Conservation (phyloP, 2,888 invertebrate genomes). For the Zaprionus lineosus region DNA sequence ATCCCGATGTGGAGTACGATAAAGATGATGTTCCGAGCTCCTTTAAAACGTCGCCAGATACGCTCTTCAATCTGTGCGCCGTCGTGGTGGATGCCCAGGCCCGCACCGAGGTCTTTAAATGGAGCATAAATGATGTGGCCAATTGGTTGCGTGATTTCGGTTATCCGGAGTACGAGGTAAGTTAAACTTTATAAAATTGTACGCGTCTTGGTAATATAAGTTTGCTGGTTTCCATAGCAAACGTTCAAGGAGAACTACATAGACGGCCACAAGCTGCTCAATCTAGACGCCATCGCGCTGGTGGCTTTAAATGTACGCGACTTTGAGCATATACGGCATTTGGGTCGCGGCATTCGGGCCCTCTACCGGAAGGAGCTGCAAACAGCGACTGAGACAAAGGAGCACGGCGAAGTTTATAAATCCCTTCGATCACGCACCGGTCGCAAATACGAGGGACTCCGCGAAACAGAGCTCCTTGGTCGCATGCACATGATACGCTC, state of each 20-base stretch:
- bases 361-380: constrained; percentile 83
- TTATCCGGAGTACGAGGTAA: constrained; percentile 84
- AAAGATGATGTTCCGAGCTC: constrained; percentile 60
- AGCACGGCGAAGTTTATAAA: constrained; percentile 84
- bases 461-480: constrained; percentile 83
- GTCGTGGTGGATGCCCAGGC: constrained; percentile 82
- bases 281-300: constrained; percentile 84
- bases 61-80: constrained; percentile 81
- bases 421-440: constrained; percentile 84
- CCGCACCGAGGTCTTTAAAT: constrained; percentile 83
- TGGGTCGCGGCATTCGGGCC: constrained; percentile 80
- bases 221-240: constrained; percentile 71
- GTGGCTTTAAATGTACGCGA: constrained; percentile 83
- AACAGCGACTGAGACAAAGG: constrained; percentile 70
- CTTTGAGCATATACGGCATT: constrained; percentile 83
- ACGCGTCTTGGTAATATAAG: background rate
- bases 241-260: constrained; percentile 83
- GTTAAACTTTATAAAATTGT: background rate
- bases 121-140: constrained; percentile 83
- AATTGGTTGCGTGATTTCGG: constrained; percentile 84
- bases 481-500: constrained; percentile 84
- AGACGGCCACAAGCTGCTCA: constrained; percentile 83
- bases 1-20: constrained; percentile 61
- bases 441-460: constrained; percentile 83
- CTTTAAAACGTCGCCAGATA: constrained; percentile 82